Base-by-base conservation (phyloP, 2,113 vertebrate species). In the Strix aluco region DNA sequence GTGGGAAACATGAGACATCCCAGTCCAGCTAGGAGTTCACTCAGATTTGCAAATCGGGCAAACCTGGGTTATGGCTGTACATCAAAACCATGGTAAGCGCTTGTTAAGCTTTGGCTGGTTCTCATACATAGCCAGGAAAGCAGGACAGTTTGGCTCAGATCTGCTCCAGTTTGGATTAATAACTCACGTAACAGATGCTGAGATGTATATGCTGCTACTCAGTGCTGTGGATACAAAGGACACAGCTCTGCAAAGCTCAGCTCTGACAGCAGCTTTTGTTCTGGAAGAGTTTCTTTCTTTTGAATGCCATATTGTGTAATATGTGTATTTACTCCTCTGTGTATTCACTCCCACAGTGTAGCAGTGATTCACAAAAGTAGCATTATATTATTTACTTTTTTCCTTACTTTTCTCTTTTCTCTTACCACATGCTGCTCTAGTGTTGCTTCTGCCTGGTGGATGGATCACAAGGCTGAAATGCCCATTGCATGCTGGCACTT, bases 1-100 rank as follows among this genome's bases (percentile, higher is more conserved):
- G 79, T 93, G 62, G 91, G 96, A 96, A 94, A 85, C 47, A 94
- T 10, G 81, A 79, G 70, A 44, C 32, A 66, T 79, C 81, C 71
- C 62, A 73, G 49, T 11, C n/a, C 67, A 83, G 40, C 29, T 15
- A 62, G 54, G n/a, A 77, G 59, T 22, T 81, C 71, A 11, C 20
- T 79, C 36, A 42, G 70, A 58, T 71, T 71, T 74, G 80, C 71
- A 86, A 86, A 82, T 13, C 62, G 38, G 82, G 80, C 21, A 6
- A 62, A 85, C 40, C 52, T 85, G 78, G 61, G 63, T 71, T 78
- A 59, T 44, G 72, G 72, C 77, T 71, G 29, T 18, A 29, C 61
- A 44, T n/a, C 88, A 88, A 96, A 92, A 71, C 32, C 12, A 0
- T 54, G 73, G 65, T 6, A 26, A 79, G 54, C 1, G 29, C 59